Base-by-base conservation (phyloP, 2,797 vertebrate species). In the Bradypus variegatus region DNA sequence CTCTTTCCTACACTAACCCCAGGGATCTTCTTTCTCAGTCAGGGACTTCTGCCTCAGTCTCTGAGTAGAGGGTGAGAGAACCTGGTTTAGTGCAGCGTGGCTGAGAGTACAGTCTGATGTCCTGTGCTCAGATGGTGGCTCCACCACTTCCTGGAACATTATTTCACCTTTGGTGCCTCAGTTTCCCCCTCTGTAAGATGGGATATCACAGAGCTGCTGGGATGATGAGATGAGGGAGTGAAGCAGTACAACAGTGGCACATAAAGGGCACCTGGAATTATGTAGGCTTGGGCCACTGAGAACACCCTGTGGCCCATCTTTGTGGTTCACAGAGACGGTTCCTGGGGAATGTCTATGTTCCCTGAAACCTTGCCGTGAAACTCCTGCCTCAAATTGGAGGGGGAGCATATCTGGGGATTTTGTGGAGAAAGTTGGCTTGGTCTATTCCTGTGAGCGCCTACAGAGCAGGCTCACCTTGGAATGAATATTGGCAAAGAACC, bases 401-500 rank as follows among this genome's bases (percentile, higher is more conserved):
- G 0, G 4, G 21, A 72, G 27, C 41, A 1, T 67, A 72, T 50
- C 80, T 41, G 45, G 72, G 23, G 69, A 23, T 31, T 33, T 64
- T 33, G 25, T 38, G 23, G 62, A 77, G 90, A 18, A 41, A 18
- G 29, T 50, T 45, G 19, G 31, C 53, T 8, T 0, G 0, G 38
- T 64, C 75, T 60, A 29, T 15, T 53, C 25, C 53, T 33, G 6
- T 31, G 2, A 8, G 23, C 1, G 5, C 27, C 48, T 2, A 2
- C 50, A 10, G 10, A n/a, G 36, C 0, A 0, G 2, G 19, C 53
- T 19, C 36, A 9, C 50, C 62, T 41, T 4, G 4, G 58, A 15
- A 19, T 29, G 69, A 36, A 16, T 0, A 23, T 5, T 48, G 19
- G 82, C 77, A 15, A 77, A 5, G 79, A 27, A 60, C 16, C 33